Base-by-base conservation (phyloP, 1,140 invertebrate species). In the Drosophila lowei region DNA sequence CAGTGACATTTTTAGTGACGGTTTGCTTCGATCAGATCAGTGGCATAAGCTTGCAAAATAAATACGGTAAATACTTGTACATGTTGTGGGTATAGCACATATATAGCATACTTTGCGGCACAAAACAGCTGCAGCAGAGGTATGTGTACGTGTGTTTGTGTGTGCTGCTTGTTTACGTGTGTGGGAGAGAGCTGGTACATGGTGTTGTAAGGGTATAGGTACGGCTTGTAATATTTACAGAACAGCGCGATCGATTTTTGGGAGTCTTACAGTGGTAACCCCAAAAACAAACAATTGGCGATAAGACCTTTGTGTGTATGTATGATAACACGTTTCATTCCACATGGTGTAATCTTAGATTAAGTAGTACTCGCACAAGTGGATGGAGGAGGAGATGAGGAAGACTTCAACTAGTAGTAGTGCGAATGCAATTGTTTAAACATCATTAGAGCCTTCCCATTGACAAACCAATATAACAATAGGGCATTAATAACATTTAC, bases 161-260 rank as follows among this genome's bases (percentile, higher is more conserved):
- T 41, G 8, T 43, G 23, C n/a, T 68, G 47, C 43, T 42, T 67
- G 59, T 57, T 15, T 53, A 38, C 25, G 13, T 60, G 18, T 67
- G 46, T 44, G 38, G 15, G n/a, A 48, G 56, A 44, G 21, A 46
- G 48, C 15, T 34, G 34, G 13, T 30, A 30, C 30, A 30, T 7
- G 30, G 8, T 30, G 6, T 7, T 41, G 44, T 68, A 15, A 52
- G 34, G 67, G 47, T 52, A 34, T 18, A 16, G 61, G 77, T 85
- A 65, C 61, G 63, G 34, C 11, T 38, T 77, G 66, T 72, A 57
- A 48, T 66, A 71, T 60, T 58, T 56, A 73, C 47, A 42, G 21
- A 66, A 65, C 55, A 67, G 73, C 80, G 84, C 60, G 83, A 88
- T 88, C 83, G 83, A 88, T 88, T 88, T 88, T 88, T 78, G 53